Conservation (phyloP, 2,888 invertebrate genomes). For the Argyra leucocephala region DNA sequence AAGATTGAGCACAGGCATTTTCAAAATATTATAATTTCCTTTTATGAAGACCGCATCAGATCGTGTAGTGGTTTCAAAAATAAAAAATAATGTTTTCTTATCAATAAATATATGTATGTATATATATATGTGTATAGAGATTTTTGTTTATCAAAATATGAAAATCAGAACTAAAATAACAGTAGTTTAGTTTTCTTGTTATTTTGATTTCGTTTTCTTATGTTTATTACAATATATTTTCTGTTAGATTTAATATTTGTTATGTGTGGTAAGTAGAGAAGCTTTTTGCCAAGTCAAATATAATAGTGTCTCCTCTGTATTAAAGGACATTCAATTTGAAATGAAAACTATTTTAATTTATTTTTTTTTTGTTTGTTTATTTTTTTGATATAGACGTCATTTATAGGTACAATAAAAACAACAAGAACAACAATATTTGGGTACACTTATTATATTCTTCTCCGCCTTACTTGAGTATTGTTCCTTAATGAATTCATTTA, state of each 20-base stretch:
- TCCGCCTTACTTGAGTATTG: neutral
- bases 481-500: constrained; percentile 6
- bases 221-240: too few relatives aligned
- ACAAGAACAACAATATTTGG: too few relatives aligned
- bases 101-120: neutral
- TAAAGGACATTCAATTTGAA: too few relatives aligned
- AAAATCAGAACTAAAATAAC: neutral
- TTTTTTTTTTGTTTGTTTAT: too few relatives aligned
- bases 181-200: neutral
- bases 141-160: neutral
- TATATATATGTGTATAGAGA: neutral
- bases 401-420: too few relatives aligned
- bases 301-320: too few relatives aligned
- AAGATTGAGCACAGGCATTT: neutral
- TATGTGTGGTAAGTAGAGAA: too few relatives aligned
- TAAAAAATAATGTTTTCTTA: too few relatives aligned
- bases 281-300: too few relatives aligned
- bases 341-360: too few relatives aligned
- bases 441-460: neutral
- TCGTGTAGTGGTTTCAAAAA: constrained; percentile 15
- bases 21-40: constrained; percentile 19
- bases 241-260: too few relatives aligned
- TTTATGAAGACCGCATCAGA: constrained; percentile 18
- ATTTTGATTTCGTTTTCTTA: neutral
- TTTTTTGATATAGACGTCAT: too few relatives aligned